Conservation (phyloP, 2,888 invertebrate species). For the Caenorhabditis becei region DNA sequence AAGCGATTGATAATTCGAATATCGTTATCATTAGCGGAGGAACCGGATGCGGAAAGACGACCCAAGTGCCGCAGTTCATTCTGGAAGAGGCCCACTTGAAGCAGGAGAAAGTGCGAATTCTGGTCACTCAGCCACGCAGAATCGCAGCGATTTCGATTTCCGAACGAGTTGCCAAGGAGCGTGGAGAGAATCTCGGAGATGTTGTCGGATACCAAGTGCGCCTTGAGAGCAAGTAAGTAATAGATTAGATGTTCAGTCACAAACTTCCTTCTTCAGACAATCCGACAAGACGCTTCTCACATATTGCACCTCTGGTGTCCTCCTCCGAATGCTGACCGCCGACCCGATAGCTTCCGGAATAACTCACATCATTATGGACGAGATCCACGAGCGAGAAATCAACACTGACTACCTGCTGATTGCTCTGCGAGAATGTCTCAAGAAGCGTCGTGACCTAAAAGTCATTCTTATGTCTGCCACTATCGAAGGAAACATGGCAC, state of each 20-base stretch:
- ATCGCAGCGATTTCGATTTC: slow-evolving; percentile 93
- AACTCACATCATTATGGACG: slow-evolving; percentile 89
- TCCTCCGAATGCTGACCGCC: slow-evolving; percentile 91
- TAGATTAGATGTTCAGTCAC: too few species aligned
- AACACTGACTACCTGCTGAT: slow-evolving; percentile 94
- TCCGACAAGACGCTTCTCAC: slow-evolving; percentile 89
- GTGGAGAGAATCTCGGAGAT: slow-evolving; percentile 89
- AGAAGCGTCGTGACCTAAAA: slow-evolving; percentile 73
- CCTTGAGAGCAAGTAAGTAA: slow-evolving; percentile 87
- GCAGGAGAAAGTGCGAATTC: slow-evolving; percentile 88
- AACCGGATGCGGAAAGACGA: slow-evolving; percentile 80
- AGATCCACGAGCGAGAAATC: slow-evolving; percentile 95
- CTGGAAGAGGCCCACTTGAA: slow-evolving; percentile 87
- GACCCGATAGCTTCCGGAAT: slow-evolving; percentile 87
- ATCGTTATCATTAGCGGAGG: slow-evolving; percentile 75
- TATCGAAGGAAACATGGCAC: slow-evolving; percentile 87
- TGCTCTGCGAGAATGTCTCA: slow-evolving; percentile 84
- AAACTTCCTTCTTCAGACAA: slow-evolving; percentile 85
- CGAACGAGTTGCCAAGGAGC: slow-evolving; percentile 91
- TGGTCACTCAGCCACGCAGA: slow-evolving; percentile 93
- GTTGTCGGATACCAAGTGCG: slow-evolving; percentile 93
- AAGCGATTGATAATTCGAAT: slow-evolving; percentile 60
- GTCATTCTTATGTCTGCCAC: slow-evolving; percentile 94
- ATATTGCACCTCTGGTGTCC: slow-evolving; percentile 93
- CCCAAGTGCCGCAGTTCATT: slow-evolving; percentile 90